A percentile compares a stretch with the other conserved stretches of the same genome.
phyloP scores from a whole-genome alignment of 2,888 invertebrate genomes.

The Catocala sponsa region DNA sequence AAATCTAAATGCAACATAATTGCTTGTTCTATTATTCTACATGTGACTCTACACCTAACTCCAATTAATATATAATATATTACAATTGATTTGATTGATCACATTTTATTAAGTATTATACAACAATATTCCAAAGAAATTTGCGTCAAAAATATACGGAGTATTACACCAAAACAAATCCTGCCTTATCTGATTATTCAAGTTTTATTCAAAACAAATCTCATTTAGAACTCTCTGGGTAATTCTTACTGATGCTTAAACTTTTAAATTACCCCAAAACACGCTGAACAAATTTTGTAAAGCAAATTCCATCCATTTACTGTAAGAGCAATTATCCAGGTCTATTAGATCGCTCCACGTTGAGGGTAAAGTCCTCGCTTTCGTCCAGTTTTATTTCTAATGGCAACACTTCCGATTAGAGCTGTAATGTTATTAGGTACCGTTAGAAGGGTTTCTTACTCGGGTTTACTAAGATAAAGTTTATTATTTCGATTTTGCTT shows the following conservation, averaged over 20 bases:
- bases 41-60: too few species aligned
- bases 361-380: conserved; percentile 15
- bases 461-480: neutral
- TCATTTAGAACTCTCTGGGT: conserved; percentile 15
- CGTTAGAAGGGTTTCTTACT: conserved; percentile 7
- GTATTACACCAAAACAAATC: neutral
- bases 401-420: conserved; percentile 36
- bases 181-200: neutral
- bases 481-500: too few species aligned
- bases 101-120: too few species aligned
- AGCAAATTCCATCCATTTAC: conserved; percentile 30
- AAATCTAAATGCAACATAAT: too few species aligned
- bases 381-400: conserved; percentile 45
- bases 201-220: conserved; percentile 7
- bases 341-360: conserved; percentile 17
- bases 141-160: neutral
- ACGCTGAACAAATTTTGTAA: conserved; percentile 29
- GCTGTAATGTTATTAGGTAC: conserved; percentile 30
- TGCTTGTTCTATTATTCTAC: too few species aligned
- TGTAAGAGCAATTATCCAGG: conserved; percentile 33
- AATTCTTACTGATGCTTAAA: conserved; percentile 21
- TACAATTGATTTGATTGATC: neutral
- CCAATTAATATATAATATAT: too few species aligned
- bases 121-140: neutral
- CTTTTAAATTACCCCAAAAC: conserved; percentile 21